A percentile compares a stretch with the other conserved stretches of the same genome.
Evolutionary conservation across 1,140 invertebrate species (phyloP).

Genomic region (Meloidogyne exigua): DNA sequence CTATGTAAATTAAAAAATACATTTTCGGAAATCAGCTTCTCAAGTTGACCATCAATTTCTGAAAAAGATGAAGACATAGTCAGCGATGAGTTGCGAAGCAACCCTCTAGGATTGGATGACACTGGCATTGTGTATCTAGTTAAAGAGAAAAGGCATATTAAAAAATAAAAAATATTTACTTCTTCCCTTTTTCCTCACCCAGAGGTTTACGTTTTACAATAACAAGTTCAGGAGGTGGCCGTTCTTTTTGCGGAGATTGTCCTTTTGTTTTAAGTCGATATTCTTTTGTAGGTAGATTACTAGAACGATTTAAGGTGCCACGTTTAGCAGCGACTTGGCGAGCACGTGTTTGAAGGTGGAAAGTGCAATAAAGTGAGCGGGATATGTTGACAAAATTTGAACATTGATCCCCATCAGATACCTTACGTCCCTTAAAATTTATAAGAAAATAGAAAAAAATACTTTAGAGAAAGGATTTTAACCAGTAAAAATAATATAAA

Average conservation of each 20-base stretch:
- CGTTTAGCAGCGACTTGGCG: slow-evolving; percentile 34
- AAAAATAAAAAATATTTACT: not conserved
- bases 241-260: not conserved
- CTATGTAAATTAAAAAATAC: not conserved
- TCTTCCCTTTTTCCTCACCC: not conserved
- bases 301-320: slow-evolving; percentile 32
- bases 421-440: slow-evolving; percentile 21
- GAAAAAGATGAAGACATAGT: not conserved
- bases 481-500: too few species aligned
- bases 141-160: not conserved
- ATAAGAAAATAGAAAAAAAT: too few species aligned
- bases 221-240: slow-evolving; percentile 6
- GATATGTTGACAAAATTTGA: slow-evolving; percentile 40
- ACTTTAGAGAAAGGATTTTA: too few species aligned
- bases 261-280: slow-evolving; percentile 6
- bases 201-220: slow-evolving; percentile 27
- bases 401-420: slow-evolving; percentile 33
- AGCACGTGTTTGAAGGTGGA: slow-evolving; percentile 40
- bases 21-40: slow-evolving; percentile 21
- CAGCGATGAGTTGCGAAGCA: not conserved
- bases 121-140: not conserved
- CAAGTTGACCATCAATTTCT: not conserved
- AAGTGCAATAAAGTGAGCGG: slow-evolving; percentile 27
- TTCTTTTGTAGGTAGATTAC: slow-evolving; percentile 36
- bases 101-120: not conserved